Evolutionary conservation across 23 tunicate genomes (phyloP), one percentile per base, ranked within the genome.

Genomic region (Styela clava): DNA sequence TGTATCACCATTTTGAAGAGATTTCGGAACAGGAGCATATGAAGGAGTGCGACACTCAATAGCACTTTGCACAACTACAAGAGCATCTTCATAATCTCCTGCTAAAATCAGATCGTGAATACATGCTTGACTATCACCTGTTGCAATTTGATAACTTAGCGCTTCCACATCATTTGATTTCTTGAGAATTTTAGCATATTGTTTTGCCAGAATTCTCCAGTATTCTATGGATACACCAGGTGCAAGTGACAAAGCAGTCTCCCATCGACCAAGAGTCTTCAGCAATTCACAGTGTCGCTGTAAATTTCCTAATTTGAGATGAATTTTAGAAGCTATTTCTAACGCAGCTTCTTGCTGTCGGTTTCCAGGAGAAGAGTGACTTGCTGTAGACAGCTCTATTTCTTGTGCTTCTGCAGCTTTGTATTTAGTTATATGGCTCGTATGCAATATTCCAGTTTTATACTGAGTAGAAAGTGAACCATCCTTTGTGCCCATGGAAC

Each of bases 381-480:
- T 20, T 36, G 83, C 51, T 63, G 21, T 30, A 52, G 69, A 33
- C 73, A 61, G 82, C 63, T 91, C 91, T 35, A 62, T 31, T 74
- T 84, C 84, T 36, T 74, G 86, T 9, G 87, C 98, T 64, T 88
- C 88, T 2, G 98, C 85, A 37, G 82, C 52, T 81, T 84, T 87
- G 84, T 93, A 88, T 64, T 93, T 93, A 63, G 84, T 88, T 62
- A 93, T 67, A 69, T 93, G 93, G n/a, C 88, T 84, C 16, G 34
- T 76, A 78, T 93, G 98, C 12, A 93, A 62, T 69, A 93, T 88
- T 51, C 94, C 98, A 0, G 68, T 30, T 44, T 84, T 93, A 74
- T 93, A 93, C 1, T 79, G 63, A 3, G 74, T 26, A 21, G 98
- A 93, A 51, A 88, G 74, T 19, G 82, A 71, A 3, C 89, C 79